A percentile compares a stretch with the other conserved stretches of the same genome.
Evolutionary conservation across 2,888 invertebrate species (phyloP).

Genomic region (Hirtodrosophila histrioides): DNA sequence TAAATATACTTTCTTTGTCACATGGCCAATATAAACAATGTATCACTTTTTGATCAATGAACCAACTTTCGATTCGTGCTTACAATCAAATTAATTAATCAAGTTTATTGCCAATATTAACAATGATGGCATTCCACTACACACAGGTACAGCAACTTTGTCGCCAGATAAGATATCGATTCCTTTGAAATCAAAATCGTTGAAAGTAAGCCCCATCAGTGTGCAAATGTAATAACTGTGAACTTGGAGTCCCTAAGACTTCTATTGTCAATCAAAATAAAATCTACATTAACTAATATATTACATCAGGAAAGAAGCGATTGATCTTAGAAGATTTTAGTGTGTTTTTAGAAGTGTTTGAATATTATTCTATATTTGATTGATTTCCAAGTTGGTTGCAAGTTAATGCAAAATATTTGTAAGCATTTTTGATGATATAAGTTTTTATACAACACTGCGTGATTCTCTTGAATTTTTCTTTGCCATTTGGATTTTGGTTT

Average conservation of each 20-base stretch:
- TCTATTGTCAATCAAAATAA: no score
- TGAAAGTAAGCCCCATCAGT: not conserved
- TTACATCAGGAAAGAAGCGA: no score
- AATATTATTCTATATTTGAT: no score
- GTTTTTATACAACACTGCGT: no score
- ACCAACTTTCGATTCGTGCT: not conserved
- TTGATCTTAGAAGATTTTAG: no score
- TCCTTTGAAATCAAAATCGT: constrained; percentile 10
- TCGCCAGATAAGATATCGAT: constrained; percentile 26
- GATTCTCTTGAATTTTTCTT: no score
- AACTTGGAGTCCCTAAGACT: not conserved
- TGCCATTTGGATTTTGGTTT: no score
- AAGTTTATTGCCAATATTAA: constrained; percentile 3
- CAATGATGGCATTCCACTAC: constrained; percentile 5
- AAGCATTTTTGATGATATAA: no score
- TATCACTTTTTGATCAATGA: not conserved
- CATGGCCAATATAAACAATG: not conserved
- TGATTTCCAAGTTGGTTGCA: no score
- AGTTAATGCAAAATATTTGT: no score
- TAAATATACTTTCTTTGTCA: not conserved
- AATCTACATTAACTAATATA: no score
- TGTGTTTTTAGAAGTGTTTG: no score
- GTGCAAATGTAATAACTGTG: not conserved
- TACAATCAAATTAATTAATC: not conserved
- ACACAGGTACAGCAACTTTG: constrained; percentile 4